These are phyloP conservation scores for Nansenia antarctica DNA, from an alignment of 2,113 vertebrate species.

Conservation along the genomic window DNA sequence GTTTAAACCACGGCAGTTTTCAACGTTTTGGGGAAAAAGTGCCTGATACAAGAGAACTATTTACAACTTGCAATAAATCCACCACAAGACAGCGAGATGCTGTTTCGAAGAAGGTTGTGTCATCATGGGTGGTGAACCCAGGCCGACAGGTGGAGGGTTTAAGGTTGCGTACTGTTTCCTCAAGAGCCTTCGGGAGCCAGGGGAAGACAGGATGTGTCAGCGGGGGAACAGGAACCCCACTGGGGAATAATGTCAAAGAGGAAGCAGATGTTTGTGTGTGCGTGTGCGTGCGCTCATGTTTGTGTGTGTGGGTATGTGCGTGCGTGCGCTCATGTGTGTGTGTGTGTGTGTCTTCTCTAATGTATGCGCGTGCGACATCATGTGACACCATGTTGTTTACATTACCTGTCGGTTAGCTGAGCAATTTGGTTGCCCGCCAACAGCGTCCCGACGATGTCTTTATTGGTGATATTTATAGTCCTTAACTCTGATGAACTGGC, in stretches of 20 bases:
- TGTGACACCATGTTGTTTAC: conserved; percentile 23
- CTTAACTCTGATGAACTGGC: conserved; percentile 33
- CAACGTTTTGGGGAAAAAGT: no score
- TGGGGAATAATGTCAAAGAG: background rate
- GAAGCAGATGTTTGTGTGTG: background rate
- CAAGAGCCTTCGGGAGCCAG: no score
- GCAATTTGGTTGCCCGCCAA: conserved; percentile 30
- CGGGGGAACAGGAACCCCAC: no score
- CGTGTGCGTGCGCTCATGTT: background rate
- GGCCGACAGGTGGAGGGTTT: no score
- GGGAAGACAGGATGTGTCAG: no score
- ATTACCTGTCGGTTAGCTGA: conserved; percentile 14
- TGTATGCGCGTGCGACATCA: background rate
- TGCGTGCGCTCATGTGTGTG: background rate
- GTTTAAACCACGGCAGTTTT: no score
- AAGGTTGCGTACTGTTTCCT: no score
- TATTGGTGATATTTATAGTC: conserved; percentile 28
- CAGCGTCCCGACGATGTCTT: conserved; percentile 9
- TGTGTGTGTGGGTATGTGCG: background rate
- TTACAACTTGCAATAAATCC: no score
- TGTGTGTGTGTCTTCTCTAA: background rate
- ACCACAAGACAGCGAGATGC: no score
- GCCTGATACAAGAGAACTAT: no score
- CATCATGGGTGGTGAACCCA: no score
- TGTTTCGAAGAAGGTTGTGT: no score